These are phyloP conservation scores for Ecdyonurus torrentis DNA, from an alignment of 2,888 invertebrate species.

Conservation along the genomic window DNA sequence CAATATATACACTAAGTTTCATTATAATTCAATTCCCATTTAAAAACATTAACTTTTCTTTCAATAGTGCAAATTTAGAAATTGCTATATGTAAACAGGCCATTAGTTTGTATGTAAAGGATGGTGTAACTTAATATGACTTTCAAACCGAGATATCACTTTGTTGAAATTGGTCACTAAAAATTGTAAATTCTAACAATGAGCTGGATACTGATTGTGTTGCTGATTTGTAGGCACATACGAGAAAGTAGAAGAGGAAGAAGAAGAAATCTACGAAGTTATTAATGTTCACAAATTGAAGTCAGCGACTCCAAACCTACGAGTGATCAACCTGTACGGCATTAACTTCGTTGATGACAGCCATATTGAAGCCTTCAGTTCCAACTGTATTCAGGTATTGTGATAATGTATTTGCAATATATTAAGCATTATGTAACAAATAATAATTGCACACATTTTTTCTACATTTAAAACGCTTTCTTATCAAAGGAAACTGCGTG, in stretches of 20 bases:
- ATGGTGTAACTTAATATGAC: too few relatives aligned
- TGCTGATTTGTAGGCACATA: constrained; percentile 64
- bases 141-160: too few relatives aligned
- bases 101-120: too few relatives aligned
- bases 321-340: constrained; percentile 95
- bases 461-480: neutral
- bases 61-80: too few relatives aligned
- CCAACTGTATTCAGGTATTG: constrained; percentile 78
- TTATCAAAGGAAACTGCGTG: neutral
- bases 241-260: constrained; percentile 95
- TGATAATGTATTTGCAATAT: neutral
- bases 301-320: constrained; percentile 91
- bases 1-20: too few relatives aligned
- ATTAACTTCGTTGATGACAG: constrained; percentile 98
- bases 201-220: too few relatives aligned
- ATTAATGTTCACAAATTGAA: constrained; percentile 98
- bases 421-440: neutral
- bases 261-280: constrained; percentile 98
- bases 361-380: constrained; percentile 95
- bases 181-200: too few relatives aligned
- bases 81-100: too few relatives aligned
- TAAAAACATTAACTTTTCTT: too few relatives aligned
- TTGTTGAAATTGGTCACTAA: too few relatives aligned
- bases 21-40: too few relatives aligned
- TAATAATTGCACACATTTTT: neutral